Base-by-base conservation (phyloP, 2,888 invertebrate species). In the Deroplatys truncata region DNA sequence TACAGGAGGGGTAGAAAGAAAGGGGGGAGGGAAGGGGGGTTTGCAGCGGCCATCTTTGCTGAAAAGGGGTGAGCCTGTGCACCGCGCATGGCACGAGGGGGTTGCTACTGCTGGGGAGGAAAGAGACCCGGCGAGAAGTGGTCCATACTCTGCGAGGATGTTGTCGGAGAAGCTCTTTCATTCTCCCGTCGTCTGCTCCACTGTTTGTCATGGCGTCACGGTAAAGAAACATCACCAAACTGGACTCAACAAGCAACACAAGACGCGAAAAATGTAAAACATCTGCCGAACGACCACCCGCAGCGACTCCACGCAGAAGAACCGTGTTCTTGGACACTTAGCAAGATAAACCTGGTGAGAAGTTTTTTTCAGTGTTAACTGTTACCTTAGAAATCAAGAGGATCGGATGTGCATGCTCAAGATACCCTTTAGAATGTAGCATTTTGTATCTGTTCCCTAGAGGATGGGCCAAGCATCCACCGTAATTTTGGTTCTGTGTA, bases 11-110 rank as follows among this genome's bases (percentile, higher is more conserved):
- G 28, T 84, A 84, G 82, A 31, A 56, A 25, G 28, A 25, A 9
- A 25, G 8, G 56, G 28, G 72, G 82, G 29, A 9, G 28, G 5
- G 83, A 25, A 16, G 25, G 3, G 84, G 35, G 84, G n/a, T 82
- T 28, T 28, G 31, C 15, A 84, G n/a, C 87, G 83, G 87, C 87
- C 87, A 87, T 87, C 87, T 87, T 87, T 87, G 87, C 87, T 87
- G 87, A 87, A 87, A 72, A 87, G 87, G 87, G 87, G 87, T 87
- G 83, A 87, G n/a, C 82, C 25, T 72, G 56, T 72, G 56, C 56
- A 72, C 56, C 56, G 56, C 56, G 56, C 56, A 72, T 72, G 56
- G 56, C 56, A 72, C 56, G 25, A 72, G 56, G 56, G 56, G 56
- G 56, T 25, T 72, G 56, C 56, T 72, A 25, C 56, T 72, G 20